Evolutionary conservation across 2,113 vertebrate species (phyloP), one percentile per base, ranked within the genome.

Genomic region (Chascanopsetta lugubris): DNA sequence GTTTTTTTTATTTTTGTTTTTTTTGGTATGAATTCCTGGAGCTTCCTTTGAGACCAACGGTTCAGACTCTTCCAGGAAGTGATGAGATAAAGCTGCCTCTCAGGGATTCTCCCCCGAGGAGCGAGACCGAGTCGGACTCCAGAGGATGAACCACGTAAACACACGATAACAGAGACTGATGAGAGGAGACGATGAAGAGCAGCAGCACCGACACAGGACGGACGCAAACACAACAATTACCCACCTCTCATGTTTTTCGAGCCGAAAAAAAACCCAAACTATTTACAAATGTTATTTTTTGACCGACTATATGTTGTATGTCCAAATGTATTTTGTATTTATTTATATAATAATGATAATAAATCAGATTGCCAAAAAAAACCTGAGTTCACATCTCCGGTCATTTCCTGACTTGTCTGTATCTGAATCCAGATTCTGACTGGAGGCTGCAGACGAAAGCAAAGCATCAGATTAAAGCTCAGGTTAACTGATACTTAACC

Each of bases 161-260:
- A 51, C 4, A 38, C 34, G 60, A 79, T 83, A 25, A 72, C 32
- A 22, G 20, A 21, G 42, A 36, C 46, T n/a, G 17, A n/a, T n/a
- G 38, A n/a, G 38, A 7, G 17, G 38, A 42, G 15, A 42, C 15
- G 17, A 18, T 1, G 17, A 42, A 42, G 38, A 42, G 6, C 13
- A 38, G 15, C 13, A 38, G 36, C 17, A 8, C 24, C 12, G 5
- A 45, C 9, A n/a, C n/a, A n/a, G n/a, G n/a, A n/a, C n/a, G n/a
- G n/a, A n/a, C n/a, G n/a, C n/a, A n/a, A n/a, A n/a, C n/a, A n/a
- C n/a, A n/a, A n/a, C n/a, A n/a, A n/a, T n/a, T n/a, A n/a, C n/a
- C n/a, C n/a, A n/a, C n/a, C n/a, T n/a, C n/a, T n/a, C n/a, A n/a
- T n/a, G n/a, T n/a, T n/a, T n/a, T n/a, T n/a, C n/a, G n/a, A n/a